Evolutionary conservation across 2,797 vertebrate genomes (phyloP).

Genomic region (Nyctibius grandis): DNA sequence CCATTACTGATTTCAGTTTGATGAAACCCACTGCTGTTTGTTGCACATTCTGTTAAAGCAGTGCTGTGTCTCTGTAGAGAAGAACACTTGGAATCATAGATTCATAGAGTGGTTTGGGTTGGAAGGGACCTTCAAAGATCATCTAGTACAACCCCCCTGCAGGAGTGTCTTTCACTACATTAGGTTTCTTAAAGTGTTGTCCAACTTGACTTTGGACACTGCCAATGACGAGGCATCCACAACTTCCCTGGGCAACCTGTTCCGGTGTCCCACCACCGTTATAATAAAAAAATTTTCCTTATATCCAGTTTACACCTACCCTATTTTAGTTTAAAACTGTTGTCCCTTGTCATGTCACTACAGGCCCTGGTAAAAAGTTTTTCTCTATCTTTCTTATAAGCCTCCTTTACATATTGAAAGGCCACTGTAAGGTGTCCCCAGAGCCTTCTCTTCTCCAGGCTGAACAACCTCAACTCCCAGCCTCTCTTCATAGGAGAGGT

Average conservation of each 20-base stretch:
- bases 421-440: rapidly evolving
- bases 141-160: neutral
- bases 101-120: neutral
- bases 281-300: neutral
- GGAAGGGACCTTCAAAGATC: neutral
- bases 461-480: neutral
- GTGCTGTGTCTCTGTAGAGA: neutral
- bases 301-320: neutral
- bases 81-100: neutral
- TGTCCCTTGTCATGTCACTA: neutral
- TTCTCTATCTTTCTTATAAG: neutral
- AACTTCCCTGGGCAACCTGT: neutral
- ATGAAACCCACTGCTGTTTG: neutral
- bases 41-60: neutral
- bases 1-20: neutral
- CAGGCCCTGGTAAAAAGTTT: neutral
- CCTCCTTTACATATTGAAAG: neutral
- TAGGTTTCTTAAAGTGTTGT: neutral
- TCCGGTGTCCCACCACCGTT: rapidly evolving
- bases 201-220: neutral
- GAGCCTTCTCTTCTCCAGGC: neutral
- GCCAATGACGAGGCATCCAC: neutral
- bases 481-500: neutral
- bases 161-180: neutral
- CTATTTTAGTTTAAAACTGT: neutral